phyloP scores from a whole-genome alignment of 2,113 vertebrate species.

The Scytalopus superciliaris region DNA sequence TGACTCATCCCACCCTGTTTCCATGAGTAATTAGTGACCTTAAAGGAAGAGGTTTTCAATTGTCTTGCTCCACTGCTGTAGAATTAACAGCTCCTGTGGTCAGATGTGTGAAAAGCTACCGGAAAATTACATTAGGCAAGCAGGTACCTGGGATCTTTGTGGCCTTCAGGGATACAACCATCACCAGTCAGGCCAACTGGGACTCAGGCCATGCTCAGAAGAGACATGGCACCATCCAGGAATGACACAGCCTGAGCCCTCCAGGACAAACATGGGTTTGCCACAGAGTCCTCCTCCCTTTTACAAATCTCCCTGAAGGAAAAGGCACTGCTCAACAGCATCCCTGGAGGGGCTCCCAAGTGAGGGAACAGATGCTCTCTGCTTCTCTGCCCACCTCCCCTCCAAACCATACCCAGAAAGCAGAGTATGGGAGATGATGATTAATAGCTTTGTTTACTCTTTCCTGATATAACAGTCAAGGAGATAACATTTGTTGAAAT shows the following conservation, averaged over 20 bases:
- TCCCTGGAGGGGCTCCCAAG: neutral
- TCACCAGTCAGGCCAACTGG: neutral
- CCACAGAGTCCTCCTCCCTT: neutral
- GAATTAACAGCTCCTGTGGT: neutral
- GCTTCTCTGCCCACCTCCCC: neutral
- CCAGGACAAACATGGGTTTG: neutral
- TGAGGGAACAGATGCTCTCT: neutral
- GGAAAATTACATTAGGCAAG: neutral
- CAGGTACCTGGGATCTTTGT: neutral
- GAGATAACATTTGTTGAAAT: conserved; percentile 9
- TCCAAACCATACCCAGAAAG: neutral
- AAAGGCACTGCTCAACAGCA: neutral
- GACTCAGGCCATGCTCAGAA: neutral
- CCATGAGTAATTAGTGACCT: neutral
- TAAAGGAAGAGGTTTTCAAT: neutral
- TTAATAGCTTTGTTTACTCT: neutral
- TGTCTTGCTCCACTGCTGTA: neutral
- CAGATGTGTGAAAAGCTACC: neutral
- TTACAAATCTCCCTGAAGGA: neutral
- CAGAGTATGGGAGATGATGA: neutral
- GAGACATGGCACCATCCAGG: rapidly evolving
- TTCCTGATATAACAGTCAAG: neutral
- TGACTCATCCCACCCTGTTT: neutral
- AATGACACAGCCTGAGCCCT: neutral
- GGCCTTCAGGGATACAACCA: neutral